Conservation (phyloP, 2,888 invertebrate genomes). For the Nemapogon koenigi region DNA sequence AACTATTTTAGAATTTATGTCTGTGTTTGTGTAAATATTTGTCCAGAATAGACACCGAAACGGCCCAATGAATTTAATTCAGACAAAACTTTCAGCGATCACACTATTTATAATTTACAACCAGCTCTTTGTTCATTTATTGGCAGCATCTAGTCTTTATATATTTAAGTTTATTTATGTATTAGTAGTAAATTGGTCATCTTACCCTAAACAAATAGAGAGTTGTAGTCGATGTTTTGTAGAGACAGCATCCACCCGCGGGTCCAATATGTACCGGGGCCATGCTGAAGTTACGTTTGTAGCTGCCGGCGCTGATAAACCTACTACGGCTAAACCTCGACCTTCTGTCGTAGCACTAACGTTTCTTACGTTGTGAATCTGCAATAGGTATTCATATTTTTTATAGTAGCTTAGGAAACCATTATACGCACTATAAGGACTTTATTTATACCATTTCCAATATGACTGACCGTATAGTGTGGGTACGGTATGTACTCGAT, state of each 20-base stretch:
- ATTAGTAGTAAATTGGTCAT: conserved; percentile 9
- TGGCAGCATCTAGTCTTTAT: conserved; percentile 1
- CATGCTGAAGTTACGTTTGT: conserved; percentile 87
- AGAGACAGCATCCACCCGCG: conserved; percentile 83
- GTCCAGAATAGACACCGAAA: too few relatives aligned
- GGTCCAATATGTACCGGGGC: conserved; percentile 86
- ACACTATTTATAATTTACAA: too few relatives aligned
- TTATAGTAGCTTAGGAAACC: too few relatives aligned
- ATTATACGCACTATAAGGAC: too few relatives aligned
- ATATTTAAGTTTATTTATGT: background rate
- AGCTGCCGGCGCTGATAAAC: conserved; percentile 82
- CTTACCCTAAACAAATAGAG: conserved; percentile 81
- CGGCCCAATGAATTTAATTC: too few relatives aligned
- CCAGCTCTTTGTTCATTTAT: conserved; percentile 3
- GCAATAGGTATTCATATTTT: too few relatives aligned
- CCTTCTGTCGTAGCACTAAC: conserved; percentile 81
- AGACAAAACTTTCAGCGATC: too few relatives aligned
- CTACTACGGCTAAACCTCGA: conserved; percentile 78
- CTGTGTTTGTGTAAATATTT: too few relatives aligned
- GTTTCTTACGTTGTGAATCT: conserved; percentile 58
- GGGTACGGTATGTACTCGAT: too few relatives aligned
- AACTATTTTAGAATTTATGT: too few relatives aligned
- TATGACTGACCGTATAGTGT: too few relatives aligned
- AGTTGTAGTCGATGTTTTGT: conserved; percentile 78
- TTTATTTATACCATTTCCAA: too few relatives aligned